These are phyloP conservation scores for Erythrocercus mccallii DNA, from an alignment of 2,113 vertebrate species.

Conservation along the genomic window DNA sequence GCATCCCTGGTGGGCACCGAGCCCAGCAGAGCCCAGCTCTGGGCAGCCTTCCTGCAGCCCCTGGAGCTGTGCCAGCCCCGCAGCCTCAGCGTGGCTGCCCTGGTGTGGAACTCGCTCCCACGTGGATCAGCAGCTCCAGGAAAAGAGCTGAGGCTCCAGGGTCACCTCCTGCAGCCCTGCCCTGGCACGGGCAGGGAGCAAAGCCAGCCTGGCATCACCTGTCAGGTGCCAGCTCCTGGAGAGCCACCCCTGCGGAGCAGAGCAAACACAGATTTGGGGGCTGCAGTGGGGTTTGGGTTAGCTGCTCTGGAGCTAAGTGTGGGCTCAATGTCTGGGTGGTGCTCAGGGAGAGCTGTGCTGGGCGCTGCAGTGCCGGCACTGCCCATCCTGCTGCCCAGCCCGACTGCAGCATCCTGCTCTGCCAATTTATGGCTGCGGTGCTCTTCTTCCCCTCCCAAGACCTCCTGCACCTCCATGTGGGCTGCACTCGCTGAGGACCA, in stretches of 20 bases:
- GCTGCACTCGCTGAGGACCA: neutral
- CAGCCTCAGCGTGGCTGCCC: neutral
- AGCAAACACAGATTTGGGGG: neutral
- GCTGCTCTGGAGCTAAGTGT: neutral
- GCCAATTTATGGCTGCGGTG: neutral
- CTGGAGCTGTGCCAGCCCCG: neutral
- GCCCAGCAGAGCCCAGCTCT: neutral
- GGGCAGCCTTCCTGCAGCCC: neutral
- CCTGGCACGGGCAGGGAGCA: neutral
- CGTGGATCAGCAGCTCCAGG: neutral
- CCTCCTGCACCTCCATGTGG: neutral
- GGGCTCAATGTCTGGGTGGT: no score
- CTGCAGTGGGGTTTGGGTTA: neutral
- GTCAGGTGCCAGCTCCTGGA: neutral
- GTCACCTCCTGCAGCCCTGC: neutral
- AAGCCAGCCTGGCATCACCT: neutral
- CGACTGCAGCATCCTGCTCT: neutral
- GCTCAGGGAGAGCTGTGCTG: neutral
- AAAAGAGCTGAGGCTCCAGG: neutral
- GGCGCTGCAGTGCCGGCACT: neutral
- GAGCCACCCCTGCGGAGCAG: neutral
- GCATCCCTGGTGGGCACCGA: neutral
- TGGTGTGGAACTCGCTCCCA: fast-evolving
- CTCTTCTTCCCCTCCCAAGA: neutral
- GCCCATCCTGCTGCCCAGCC: neutral